Evolutionary conservation across 2,888 invertebrate species (phyloP).

Genomic region (Hirtodrosophila histrioides): DNA sequence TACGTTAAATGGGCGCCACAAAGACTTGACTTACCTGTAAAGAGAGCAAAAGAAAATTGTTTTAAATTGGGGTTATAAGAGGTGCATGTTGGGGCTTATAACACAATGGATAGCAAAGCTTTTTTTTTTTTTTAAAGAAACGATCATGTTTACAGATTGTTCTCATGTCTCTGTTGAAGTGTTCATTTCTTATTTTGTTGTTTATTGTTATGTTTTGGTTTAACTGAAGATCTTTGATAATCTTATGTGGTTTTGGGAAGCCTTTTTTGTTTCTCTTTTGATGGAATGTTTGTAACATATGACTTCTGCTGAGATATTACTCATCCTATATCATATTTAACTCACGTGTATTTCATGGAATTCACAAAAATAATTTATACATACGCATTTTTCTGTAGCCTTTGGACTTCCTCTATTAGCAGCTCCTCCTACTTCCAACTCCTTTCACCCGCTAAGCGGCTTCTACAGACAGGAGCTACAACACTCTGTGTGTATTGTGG

Average conservation of each 20-base stretch:
- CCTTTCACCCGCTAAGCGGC: constrained; percentile 36
- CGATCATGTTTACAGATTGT: constrained; percentile 8
- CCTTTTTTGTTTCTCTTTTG: constrained; percentile 1
- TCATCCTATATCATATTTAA: constrained; percentile 26
- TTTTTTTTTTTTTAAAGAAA: background rate
- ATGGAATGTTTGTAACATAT: constrained; percentile 9
- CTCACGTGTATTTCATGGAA: constrained; percentile 31
- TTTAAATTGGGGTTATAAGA: constrained; percentile 58
- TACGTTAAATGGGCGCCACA: constrained; percentile 47
- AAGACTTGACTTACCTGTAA: constrained; percentile 68
- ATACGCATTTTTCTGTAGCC: constrained; percentile 6
- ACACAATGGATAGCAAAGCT: constrained; percentile 1
- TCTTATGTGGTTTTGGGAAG: constrained; percentile 14
- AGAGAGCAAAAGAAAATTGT: constrained; percentile 61
- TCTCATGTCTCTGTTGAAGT: no score
- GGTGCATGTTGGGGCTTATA: constrained; percentile 7
- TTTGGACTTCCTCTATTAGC: constrained; percentile 45
- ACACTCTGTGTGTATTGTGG: background rate
- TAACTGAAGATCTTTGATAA: constrained; percentile 29
- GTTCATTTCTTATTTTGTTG: constrained; percentile 26
- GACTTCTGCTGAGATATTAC: constrained; percentile 10
- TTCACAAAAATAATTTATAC: constrained; percentile 21
- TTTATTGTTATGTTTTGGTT: constrained; percentile 12
- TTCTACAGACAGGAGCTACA: constrained; percentile 42
- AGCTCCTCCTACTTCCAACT: constrained; percentile 4